Evolutionary conservation across 1,140 invertebrate genomes (phyloP).

Genomic region (Bacillus rossius): DNA sequence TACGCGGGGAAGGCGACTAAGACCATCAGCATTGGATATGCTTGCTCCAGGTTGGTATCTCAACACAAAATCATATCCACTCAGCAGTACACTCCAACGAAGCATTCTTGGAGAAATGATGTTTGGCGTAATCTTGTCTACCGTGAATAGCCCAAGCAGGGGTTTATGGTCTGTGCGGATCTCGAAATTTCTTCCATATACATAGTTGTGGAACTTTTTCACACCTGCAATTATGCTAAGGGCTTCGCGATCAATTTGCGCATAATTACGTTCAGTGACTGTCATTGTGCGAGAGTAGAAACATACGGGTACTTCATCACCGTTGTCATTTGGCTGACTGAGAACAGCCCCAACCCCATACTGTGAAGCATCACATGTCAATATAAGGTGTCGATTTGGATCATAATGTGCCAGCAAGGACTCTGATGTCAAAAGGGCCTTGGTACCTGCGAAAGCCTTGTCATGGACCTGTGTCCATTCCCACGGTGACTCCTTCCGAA

Average conservation of each 20-base stretch:
- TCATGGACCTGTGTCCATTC: too few species aligned
- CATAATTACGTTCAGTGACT: constrained; percentile 41
- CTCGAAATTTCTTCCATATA: background rate
- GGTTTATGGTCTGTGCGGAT: constrained; percentile 42
- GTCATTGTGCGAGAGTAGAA: constrained; percentile 36
- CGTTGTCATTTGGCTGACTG: constrained; percentile 29
- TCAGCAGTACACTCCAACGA: constrained; percentile 15
- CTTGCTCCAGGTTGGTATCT: background rate
- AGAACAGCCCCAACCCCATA: constrained; percentile 39
- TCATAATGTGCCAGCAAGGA: constrained; percentile 19
- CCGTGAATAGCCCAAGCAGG: constrained; percentile 34
- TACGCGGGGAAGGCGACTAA: background rate
- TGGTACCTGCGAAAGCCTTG: too few species aligned
- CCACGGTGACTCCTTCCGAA: too few species aligned
- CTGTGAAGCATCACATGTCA: constrained; percentile 26
- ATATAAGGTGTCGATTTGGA: constrained; percentile 17
- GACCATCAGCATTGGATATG: constrained; percentile 6
- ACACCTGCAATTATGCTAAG: constrained; percentile 18
- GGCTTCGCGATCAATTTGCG: constrained; percentile 45
- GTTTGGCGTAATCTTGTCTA: constrained; percentile 26
- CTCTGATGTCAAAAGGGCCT: background rate
- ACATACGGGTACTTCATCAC: constrained; percentile 33
- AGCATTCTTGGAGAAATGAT: constrained; percentile 26
- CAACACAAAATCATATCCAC: constrained; percentile 20
- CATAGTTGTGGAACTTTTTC: too few species aligned